phyloP scores from a whole-genome alignment of 2,797 vertebrate species.

The Taeniopygia guttata region DNA sequence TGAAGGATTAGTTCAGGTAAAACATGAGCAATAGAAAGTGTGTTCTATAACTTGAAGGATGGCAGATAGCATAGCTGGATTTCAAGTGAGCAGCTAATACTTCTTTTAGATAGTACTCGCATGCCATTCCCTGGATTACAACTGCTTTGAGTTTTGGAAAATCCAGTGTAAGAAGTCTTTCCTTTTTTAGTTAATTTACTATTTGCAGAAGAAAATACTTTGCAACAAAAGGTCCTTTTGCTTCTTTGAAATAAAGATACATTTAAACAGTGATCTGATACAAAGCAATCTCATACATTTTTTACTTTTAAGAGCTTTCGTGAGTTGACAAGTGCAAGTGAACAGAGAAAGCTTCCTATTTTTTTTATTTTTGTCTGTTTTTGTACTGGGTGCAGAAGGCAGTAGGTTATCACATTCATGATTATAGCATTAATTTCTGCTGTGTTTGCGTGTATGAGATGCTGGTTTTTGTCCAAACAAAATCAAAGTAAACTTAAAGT shows the following conservation, averaged over 20 bases:
- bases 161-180: neutral
- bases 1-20: neutral
- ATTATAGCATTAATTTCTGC: neutral
- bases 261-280: neutral
- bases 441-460: neutral
- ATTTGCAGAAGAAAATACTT: neutral
- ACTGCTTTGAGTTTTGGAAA: neutral
- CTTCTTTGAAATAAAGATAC: neutral
- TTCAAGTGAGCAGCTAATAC: slow-evolving; percentile 1
- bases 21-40: neutral
- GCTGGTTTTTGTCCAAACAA: neutral
- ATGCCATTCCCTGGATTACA: neutral
- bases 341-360: neutral
- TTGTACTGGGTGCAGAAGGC: neutral
- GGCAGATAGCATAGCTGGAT: neutral
- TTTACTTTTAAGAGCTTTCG: neutral
- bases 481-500: neutral
- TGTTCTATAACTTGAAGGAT: neutral
- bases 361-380: neutral
- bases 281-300: neutral
- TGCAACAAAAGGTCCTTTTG: neutral
- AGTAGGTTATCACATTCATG: neutral
- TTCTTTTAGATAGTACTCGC: neutral
- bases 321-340: neutral
- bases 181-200: neutral